Percentiles rank a stretch among this genome's conserved stretches.
These are phyloP conservation scores for Zaprionus ghesquierei DNA, from an alignment of 1,140 invertebrate genomes.

Conservation along the genomic window DNA sequence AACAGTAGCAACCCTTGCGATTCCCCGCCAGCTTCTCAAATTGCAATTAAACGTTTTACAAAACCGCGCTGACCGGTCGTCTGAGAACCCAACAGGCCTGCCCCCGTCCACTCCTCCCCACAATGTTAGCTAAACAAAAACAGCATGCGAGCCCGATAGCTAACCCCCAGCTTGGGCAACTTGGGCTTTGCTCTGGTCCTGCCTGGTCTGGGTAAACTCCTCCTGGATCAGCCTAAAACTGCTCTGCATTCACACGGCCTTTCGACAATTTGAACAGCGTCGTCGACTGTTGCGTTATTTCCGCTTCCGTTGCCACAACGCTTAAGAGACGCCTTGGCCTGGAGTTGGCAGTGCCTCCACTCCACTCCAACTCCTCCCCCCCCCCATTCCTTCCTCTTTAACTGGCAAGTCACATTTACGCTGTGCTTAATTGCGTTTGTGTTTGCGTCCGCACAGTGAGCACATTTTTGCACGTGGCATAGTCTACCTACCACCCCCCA, in stretches of 20 bases:
- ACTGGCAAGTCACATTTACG: constrained; percentile 46
- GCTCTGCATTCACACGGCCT: constrained; percentile 58
- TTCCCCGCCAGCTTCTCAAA: constrained; percentile 65
- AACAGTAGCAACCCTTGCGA: constrained; percentile 59
- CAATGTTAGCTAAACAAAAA: constrained; percentile 72
- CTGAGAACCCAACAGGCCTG: constrained; percentile 34
- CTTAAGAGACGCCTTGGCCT: constrained; percentile 37
- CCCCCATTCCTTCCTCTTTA: too few species aligned
- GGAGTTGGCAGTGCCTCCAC: not conserved
- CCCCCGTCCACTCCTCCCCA: constrained; percentile 1
- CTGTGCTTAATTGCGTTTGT: constrained; percentile 78
- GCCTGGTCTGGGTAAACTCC: not conserved
- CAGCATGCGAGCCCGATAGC: not conserved
- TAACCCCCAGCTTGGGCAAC: constrained; percentile 6
- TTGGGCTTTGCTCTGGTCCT: too few species aligned
- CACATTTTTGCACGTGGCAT: constrained; percentile 75
- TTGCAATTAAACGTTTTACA: constrained; percentile 81
- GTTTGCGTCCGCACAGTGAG: constrained; percentile 72
- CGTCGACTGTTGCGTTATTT: constrained; percentile 66
- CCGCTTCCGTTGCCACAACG: constrained; percentile 64
- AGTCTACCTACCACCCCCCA: not conserved
- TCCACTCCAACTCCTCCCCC: not conserved
- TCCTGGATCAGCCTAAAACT: constrained; percentile 29
- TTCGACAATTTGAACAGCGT: constrained; percentile 50
- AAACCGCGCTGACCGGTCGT: constrained; percentile 74